A percentile compares a stretch with the other conserved stretches of the same genome.
These are phyloP conservation scores for Tinamus major DNA, from an alignment of 2,797 vertebrate species.

Conservation along the genomic window DNA sequence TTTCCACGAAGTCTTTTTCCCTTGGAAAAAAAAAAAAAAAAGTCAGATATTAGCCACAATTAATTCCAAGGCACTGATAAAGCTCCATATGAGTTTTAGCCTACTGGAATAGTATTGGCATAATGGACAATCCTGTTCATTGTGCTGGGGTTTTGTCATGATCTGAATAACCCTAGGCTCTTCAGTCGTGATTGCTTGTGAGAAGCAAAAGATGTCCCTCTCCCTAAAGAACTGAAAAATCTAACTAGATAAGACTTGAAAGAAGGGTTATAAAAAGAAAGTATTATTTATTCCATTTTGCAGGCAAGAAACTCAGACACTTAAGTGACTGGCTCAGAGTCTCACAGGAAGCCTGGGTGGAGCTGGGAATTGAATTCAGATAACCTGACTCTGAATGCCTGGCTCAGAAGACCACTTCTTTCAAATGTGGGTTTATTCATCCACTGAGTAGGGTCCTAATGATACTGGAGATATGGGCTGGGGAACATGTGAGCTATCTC, in stretches of 20 bases:
- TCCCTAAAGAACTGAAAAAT: not conserved
- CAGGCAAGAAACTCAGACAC: slow-evolving; percentile 30
- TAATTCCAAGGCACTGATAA: not conserved
- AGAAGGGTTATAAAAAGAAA: not conserved
- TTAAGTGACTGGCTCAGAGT: not conserved
- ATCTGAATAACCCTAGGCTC: not conserved
- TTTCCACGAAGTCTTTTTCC: not conserved
- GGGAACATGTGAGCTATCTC: not conserved
- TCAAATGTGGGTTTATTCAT: slow-evolving; percentile 31
- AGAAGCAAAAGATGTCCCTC: slow-evolving; percentile 1
- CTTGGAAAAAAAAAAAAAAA: no score
- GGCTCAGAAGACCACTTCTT: slow-evolving; percentile 33
- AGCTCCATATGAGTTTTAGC: not conserved
- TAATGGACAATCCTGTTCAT: not conserved
- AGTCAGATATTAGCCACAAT: not conserved
- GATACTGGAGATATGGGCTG: not conserved
- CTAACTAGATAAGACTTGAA: slow-evolving; percentile 17
- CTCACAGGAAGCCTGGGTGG: slow-evolving; percentile 51
- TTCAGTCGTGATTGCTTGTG: not conserved
- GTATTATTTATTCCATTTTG: slow-evolving; percentile 36
- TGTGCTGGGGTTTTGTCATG: not conserved
- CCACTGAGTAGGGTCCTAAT: slow-evolving; percentile 2
- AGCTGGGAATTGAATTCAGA: slow-evolving; percentile 31
- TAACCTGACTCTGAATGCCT: slow-evolving; percentile 45
- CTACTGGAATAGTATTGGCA: not conserved